Base-by-base conservation (phyloP, 92 coral and sea anemone genomes). In the Porites lobata region DNA sequence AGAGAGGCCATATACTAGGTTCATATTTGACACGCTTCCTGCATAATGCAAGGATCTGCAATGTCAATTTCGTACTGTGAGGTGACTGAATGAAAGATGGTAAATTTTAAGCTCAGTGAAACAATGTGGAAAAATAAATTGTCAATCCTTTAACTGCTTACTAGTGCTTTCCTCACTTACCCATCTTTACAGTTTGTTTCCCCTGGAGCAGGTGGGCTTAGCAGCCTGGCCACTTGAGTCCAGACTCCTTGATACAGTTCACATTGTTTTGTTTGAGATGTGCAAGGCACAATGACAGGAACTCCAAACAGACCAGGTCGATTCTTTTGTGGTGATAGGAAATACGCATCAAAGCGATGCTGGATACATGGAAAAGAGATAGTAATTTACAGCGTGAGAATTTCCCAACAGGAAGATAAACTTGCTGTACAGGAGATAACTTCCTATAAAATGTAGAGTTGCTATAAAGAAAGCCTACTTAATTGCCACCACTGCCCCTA, bases 281-380 rank as follows among this genome's bases (percentile, higher is more conserved):
- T 86, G 78, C 98, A 97, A 1, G 98, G 99, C 12, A 97, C 96
- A 47, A 97, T 84, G 70, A 97, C 94, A 63, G 99, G 99, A 26
- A 96, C 86, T 56, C 99, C 99, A 91, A 97, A 97, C 76, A 95
- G 89, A 78, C 98, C 94, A 24, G 99, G 99, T 9, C 96, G 92
- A 80, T 95, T 97, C 98, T 97, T 97, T 66, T 97, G 99, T 1
- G 98, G 99, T 72, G 99, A 91, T 69, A 97, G 86, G 94, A 97
- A 97, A 77, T 97, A 97, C 4, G 94, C 95, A 82, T 97, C 99
- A 77, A 91, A 78, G 47, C 98, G 93, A 79, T 93, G 95, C 99
- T 97, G 73, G 12, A 82, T 10, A 83, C 77, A 20, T 78, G 18
- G 32, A 19, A 64, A 38, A 59, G 5, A 61, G 21, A 50, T 17